A percentile compares a stretch with the other conserved stretches of the same genome.
These are phyloP conservation scores for Neoascia interrupta DNA, from an alignment of 2,888 invertebrate genomes.

Conservation along the genomic window DNA sequence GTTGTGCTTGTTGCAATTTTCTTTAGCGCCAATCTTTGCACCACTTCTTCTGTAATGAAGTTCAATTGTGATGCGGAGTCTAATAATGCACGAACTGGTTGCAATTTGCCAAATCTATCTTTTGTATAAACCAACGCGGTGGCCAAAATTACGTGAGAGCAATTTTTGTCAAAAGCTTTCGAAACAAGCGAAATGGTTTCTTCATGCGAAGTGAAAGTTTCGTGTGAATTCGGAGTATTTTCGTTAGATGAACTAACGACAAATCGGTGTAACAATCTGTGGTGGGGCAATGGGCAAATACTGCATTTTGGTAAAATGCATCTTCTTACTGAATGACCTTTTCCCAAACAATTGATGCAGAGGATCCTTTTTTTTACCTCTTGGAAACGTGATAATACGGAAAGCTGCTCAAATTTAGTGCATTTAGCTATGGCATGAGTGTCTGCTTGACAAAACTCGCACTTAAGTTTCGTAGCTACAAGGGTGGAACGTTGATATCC, in stretches of 20 bases:
- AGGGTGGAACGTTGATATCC: too few species aligned
- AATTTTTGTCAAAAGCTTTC: not conserved
- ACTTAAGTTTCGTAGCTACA: not conserved
- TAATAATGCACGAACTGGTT: constrained; percentile 2
- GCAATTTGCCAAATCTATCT: constrained; percentile 1
- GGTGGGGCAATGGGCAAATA: not conserved
- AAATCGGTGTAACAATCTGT: constrained; percentile 3
- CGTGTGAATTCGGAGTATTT: too few species aligned
- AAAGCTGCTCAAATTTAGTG: not conserved
- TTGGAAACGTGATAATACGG: constrained; percentile 2
- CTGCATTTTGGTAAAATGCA: constrained; percentile 7
- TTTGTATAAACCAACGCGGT: not conserved
- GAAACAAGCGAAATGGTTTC: too few species aligned
- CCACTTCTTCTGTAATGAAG: constrained; percentile 1
- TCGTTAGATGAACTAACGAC: too few species aligned
- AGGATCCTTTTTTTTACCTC: constrained; percentile 1
- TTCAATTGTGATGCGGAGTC: constrained; percentile 3
- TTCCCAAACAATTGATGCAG: constrained; percentile 4
- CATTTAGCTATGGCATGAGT: not conserved
- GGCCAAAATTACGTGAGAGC: not conserved
- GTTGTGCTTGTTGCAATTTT: not conserved
- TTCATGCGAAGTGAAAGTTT: too few species aligned
- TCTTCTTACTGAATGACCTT: constrained; percentile 9
- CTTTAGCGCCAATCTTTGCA: not conserved
- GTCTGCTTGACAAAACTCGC: constrained; percentile 6